phyloP scores from a whole-genome alignment of 2,113 vertebrate genomes.

The Mionectes macconnelli region DNA sequence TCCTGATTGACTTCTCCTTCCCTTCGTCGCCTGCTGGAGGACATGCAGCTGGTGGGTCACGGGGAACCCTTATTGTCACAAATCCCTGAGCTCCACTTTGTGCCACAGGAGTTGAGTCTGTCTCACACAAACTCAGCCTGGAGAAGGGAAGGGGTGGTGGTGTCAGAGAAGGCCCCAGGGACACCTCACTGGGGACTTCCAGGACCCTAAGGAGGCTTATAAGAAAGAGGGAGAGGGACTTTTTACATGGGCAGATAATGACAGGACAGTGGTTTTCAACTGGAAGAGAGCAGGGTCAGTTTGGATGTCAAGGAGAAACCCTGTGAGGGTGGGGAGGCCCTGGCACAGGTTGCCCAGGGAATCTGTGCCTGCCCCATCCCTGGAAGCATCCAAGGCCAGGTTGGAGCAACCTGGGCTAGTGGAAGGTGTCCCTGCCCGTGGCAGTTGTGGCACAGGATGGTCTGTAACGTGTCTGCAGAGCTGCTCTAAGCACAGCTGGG shows the following conservation, averaged over 20 bases:
- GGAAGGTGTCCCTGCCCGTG: neutral
- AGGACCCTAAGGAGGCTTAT: neutral
- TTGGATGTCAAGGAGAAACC: neutral
- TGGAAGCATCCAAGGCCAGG: neutral
- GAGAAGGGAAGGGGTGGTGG: neutral
- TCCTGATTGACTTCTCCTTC: neutral
- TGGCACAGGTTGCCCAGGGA: neutral
- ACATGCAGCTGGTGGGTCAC: neutral
- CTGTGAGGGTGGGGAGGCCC: rapidly evolving
- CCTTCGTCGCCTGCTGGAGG: neutral
- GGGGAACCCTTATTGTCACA: neutral
- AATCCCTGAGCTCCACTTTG: neutral
- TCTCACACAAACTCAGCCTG: neutral
- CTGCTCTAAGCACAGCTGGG: neutral
- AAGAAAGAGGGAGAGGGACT: neutral
- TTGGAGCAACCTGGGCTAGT: neutral
- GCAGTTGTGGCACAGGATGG: neutral
- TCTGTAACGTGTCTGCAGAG: neutral
- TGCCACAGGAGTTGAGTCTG: neutral
- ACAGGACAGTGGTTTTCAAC: neutral
- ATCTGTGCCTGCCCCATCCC: neutral
- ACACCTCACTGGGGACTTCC: neutral
- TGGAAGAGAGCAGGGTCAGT: neutral
- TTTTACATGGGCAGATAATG: neutral
- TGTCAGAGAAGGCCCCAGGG: neutral